Evolutionary conservation across 2,113 vertebrate genomes (phyloP), one percentile per base, ranked within the genome.

Genomic region (Onychostoma macrolepis): DNA sequence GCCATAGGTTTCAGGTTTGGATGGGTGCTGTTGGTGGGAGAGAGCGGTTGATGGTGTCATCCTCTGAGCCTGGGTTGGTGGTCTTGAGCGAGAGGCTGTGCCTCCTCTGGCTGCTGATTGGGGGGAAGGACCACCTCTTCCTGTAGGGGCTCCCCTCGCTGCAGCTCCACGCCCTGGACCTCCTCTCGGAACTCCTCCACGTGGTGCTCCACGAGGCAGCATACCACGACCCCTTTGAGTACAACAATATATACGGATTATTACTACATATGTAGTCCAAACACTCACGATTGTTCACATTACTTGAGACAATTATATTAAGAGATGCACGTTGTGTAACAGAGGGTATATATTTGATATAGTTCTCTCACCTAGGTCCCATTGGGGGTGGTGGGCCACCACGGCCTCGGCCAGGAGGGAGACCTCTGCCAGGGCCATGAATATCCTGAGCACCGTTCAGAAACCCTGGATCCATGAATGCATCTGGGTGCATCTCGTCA

Each of bases 401-500:
- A 69, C 97, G 94, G 33, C 97, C 98, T 82, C 97, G 86, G 79
- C 95, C 95, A 9, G 96, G 92, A 24, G 95, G 95, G 9, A 96
- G 97, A 10, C 97, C 97, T 45, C 97, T 95, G 0, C 95, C 96
- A 2, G 97, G 95, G 41, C 87, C 91, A 11, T 96, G 95, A 10
- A 96, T 96, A 83, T 96, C 95, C 19, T 97, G 97, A 1, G 96
- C 95, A 36, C 98, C 98, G 41, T 99, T 99, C 90, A 99, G 91
- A 90, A 98, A 99, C 53, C 97, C 96, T 50, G 97, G 95, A 89
- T 99, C 97, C 96, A 99, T 95, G 91, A 97, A 98, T 2, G 96
- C 96, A 30, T 99, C 97, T 75, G 97, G 96, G 89, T 97, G 97
- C 92, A 97, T 96, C 83, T 98, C 97, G 86, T 98, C 98, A 94